Base-by-base conservation (phyloP, 92 coral and sea anemone genomes). In the Epizoanthus stellaris region DNA sequence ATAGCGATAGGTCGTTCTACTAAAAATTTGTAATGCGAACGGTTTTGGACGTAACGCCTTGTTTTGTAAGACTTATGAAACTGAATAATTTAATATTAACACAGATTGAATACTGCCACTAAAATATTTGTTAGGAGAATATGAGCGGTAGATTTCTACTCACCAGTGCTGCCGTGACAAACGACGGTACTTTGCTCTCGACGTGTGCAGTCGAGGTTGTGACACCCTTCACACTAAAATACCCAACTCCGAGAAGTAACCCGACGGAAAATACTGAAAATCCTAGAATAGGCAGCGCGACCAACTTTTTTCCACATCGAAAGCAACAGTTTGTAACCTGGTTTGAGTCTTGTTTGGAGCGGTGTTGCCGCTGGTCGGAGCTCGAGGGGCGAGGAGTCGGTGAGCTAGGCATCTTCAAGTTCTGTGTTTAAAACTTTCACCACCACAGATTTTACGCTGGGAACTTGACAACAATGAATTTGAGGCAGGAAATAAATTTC, bases 201-300 rank as follows among this genome's bases (percentile, higher is more conserved):
- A 92, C 89, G 19, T 89, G 93, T 20, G 87, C 75, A 0, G 84
- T 77, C 6, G 98, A 91, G 8, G 95, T 69, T 4, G 98, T 94
- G 1, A 92, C 91, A 15, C 82, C 61, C 30, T 47, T 82, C 49
- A 94, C 72, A 85, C 98, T 94, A 76, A 87, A 94, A 54, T 85
- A 88, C 3, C 91, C 98, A 80, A 94, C 83, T 2, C 93, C 92
- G 42, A 94, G 93, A 16, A 94, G 85, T 21, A 89, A 73, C 0
- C 95, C 98, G 53, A 94, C 93, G 30, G 98, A 91, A 62, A 94
- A 64, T 14, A 94, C 81, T 15, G 98, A 89, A 34, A 87, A 80
- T 59, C 98, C 98, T 5, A 90, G 72, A 34, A 94, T 62, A 5
- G 91, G 91, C 4, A 94, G 85, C 3, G 90, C 95, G 21, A 92